Base-by-base conservation (phyloP, 2,797 vertebrate genomes). In the Clarias platycephalus region DNA sequence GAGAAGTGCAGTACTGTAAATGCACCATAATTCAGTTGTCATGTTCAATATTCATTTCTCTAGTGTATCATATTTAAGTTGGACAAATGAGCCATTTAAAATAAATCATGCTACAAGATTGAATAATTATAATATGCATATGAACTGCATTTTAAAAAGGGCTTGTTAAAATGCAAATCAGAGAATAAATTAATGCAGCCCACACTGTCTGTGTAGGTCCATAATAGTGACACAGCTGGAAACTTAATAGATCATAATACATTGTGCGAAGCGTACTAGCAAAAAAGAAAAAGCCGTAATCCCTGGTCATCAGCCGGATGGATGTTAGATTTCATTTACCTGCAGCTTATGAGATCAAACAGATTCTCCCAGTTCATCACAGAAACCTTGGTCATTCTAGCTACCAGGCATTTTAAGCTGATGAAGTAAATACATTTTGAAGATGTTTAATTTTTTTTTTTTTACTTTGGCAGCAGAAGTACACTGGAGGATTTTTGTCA, bases 21-120 rank as follows among this genome's bases (percentile, higher is more conserved):
- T 10, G n/a, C 16, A 55, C 49, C 49, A 68, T 68, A 20, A 22
- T 22, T 22, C 67, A 28, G 26, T 75, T 49, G 72, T 55, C 40
- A 72, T 16, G 40, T 16, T 44, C 70, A 49, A 44, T 49, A 72
- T 72, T 72, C 70, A 72, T 72, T 72, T 49, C 40, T n/a, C 70
- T 7, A n/a, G 1, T 60, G 62, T 79, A n/a, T 40, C 40, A 80
- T 28, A 34, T 71, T 71, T 60, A 60, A 82, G 49, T 81, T 81
- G 20, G 55, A 26, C 49, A 20, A 71, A 70, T 75, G 53, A 74
- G n/a, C 22, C 20, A 22, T 24, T 71, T 82, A 13, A 82, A 82
- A 58, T 24, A 44, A 82, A 58, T n/a, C 24, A 4, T 75, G 70
- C 37, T 64, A 49, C 18, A 28, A 62, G 37, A 62, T 64, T 34